Base-by-base conservation (phyloP, 2,888 invertebrate genomes). In the Dolichopus griseipennis region DNA sequence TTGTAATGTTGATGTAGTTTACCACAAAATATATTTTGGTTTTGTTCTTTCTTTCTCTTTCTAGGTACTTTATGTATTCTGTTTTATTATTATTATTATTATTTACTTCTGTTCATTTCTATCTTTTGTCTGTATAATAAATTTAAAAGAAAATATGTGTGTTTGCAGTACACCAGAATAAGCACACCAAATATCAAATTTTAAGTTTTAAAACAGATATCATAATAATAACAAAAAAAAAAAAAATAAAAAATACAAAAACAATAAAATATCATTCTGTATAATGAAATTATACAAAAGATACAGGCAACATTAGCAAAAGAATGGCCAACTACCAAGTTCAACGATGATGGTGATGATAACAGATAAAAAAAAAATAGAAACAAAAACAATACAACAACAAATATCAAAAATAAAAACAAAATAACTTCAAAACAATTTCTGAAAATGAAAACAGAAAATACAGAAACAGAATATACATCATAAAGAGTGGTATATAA, bases 131-230 rank as follows among this genome's bases (percentile, higher is more conserved):
- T 27, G 27, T 27, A 27, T 27, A 27, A 4, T 27, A 37, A 7
- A 37, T 37, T 12, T 37, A 37, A 37, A 37, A 37, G 27, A 41
- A 15, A 41, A 41, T 6, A 41, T 5, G 2, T 41, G 9, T 52
- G 15, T 52, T n/a, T n/a, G 52, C 52, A 52, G 52, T 52, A 52
- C 52, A 52, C 52, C 52, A n/a, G n/a, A n/a, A n/a, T n/a, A n/a
- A n/a, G n/a, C 52, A 52, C 18, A 52, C 2, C 52, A 12, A 52
- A 52, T 52, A 12, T 12, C 3, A 12, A 15, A 12, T 52, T 52
- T 52, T 18, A 52, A 27, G n/a, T n/a, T n/a, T 27, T 27, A 27
- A 27, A 27, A 27, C 27, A 27, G 27, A 27, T 27, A 27, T 27
- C 27, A 27, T 27, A 27, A 27, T 27, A 52, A 52, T 18, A 52